Evolutionary conservation across 2,113 vertebrate species (phyloP), one percentile per base, ranked within the genome.

Genomic region (Podarcis raffonei): DNA sequence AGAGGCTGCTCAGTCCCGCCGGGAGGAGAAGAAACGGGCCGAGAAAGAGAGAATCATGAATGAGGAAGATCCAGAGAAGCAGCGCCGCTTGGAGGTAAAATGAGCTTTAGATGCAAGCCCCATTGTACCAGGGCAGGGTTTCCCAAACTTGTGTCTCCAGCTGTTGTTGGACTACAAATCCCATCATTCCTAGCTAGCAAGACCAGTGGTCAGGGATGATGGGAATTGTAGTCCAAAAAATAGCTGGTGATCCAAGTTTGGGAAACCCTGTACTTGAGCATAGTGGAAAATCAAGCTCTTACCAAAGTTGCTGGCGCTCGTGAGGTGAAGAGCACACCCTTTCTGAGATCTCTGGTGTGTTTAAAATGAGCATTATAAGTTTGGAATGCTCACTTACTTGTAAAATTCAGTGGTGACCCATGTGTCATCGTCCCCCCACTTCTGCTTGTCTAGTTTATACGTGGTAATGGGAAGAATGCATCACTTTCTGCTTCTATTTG

Each of bases 11-110:
- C 99, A 99, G 95, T 98, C 98, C 0, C 98, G 99, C 0, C 97
- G 99, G 0, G 99, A 99, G 85, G 99, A 99, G 96, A 99, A 99
- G 93, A 99, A 99, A 83, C 96, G 99, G 66, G 99, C 98, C 0
- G 99, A 99, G 97, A 99, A 99, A 93, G 99, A 99, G 95, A 97
- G 98, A 59, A 99, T 99, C 96, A 99, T 99, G 99, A 99, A 98
- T 0, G 99, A 99, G 83, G 99, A 99, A 95, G 99, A 99, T 87
- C 99, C 99, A 0, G 99, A 99, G 87, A 98, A 99, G 27, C 99
- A 99, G 90, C 98, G 99, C 5, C 97, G 99, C 35, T 96, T 99
- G 89, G 99, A 99, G 98, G 99, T 98, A 89, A 94, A 91, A 5
- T 3, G 15, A 0, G 2, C 5, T 84, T 22, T 85, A 39, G 32